A percentile compares a stretch with the other conserved stretches of the same genome.
These are phyloP conservation scores for Melinopterus prodromus DNA, from an alignment of 2,888 invertebrate species.

Conservation along the genomic window DNA sequence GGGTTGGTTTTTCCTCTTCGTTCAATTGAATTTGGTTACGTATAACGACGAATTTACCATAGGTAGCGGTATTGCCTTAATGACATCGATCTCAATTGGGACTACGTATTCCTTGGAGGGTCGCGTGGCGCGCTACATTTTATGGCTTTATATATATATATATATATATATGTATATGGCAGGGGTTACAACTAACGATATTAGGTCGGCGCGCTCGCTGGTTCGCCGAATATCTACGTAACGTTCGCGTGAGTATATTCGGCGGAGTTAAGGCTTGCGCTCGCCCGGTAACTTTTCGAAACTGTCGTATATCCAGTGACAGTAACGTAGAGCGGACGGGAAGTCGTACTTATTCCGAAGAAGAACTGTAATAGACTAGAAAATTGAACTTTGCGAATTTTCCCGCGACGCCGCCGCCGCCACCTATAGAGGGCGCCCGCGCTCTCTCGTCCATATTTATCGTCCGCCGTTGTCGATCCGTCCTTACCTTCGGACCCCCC, in stretches of 20 bases:
- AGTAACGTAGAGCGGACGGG: slow-evolving; percentile 26
- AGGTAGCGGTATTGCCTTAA: not conserved
- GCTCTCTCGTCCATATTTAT: slow-evolving; percentile 12
- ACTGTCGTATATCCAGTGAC: slow-evolving; percentile 31
- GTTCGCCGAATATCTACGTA: slow-evolving; percentile 1
- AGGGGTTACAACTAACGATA: not conserved
- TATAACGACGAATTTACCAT: not conserved
- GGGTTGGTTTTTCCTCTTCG: not conserved
- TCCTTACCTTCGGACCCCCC: not conserved
- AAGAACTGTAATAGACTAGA: slow-evolving; percentile 27
- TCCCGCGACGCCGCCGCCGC: not conserved
- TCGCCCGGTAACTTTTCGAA: slow-evolving; percentile 17
- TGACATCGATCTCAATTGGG: not conserved
- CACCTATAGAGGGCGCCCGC: not conserved
- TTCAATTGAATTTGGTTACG: not conserved
- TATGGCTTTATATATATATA: not conserved
- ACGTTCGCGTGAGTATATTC: slow-evolving; percentile 13
- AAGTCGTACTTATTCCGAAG: slow-evolving; percentile 24
- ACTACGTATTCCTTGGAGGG: not conserved
- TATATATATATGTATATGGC: not conserved
- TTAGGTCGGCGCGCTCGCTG: not conserved
- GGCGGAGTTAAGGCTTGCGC: slow-evolving; percentile 4
- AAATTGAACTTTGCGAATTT: slow-evolving; percentile 30
- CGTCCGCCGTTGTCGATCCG: slow-evolving; percentile 17
- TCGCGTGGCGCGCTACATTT: not conserved